Base-by-base conservation (phyloP, 2,888 invertebrate genomes). In the Ichneumoninae sp. region DNA sequence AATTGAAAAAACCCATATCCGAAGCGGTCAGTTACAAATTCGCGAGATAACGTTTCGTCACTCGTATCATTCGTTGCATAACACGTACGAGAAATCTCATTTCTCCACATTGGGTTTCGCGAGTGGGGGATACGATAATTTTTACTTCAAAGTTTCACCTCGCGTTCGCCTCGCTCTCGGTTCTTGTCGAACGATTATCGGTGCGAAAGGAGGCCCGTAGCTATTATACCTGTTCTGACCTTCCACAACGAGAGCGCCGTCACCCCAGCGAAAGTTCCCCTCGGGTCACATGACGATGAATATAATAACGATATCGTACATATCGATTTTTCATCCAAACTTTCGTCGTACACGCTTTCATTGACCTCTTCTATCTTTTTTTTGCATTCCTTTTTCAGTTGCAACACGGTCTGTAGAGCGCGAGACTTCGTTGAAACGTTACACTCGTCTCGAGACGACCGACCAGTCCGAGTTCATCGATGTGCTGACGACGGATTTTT, bases 211-310 rank as follows among this genome's bases (percentile, higher is more conserved):
- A 33, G 50, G 19, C 40, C 57, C 71, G 63, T 19, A 71, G 71
- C 76, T 40, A 33, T 66, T 66, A 44, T 19, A 40, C 30, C 50
- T 66, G 52, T 77, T 83, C 77, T 44, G 83, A 83, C 83, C 83
- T 83, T 83, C 81, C 81, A 69, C 83, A 83, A 83, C 54, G 60
- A 73, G 50, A 40, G 47, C 73, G 54, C 33, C n/a, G 60, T 63
- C 68, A 30, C 54, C 47, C 13, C 36, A 75, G 76, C 81, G 81
- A 83, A 83, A 83, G 81, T 81, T 69, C 50, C 66, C 54, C 65
- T 65, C 75, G 40, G 44, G 52, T 47, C 47, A 8, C 30, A 47
- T 19, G 22, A 69, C 30, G 7, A 70, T 44, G 19, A 50, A 63
- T 1, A 50, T 40, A 65, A 75, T 50, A 50, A 65, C 10, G 36